Evolutionary conservation across 2,888 invertebrate species (phyloP), one percentile per base, ranked within the genome.

Genomic region (Magallana nippona): DNA sequence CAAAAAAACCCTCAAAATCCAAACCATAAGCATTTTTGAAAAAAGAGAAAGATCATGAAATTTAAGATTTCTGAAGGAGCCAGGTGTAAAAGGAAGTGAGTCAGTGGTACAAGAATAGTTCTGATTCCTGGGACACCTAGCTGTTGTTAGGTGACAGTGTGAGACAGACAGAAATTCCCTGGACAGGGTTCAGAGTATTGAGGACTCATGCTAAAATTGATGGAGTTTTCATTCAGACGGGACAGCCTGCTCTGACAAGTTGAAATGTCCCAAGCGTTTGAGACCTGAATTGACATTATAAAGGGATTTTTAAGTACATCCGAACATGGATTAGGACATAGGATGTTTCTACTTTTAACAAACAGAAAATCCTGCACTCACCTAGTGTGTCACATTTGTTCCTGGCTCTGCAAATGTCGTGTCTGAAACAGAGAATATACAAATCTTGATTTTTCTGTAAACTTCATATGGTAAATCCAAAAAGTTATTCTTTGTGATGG

Each of bases 341-440:
- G 11, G 71, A 71, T 32, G 13, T 27, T 71, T 32, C 32, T 27
- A 15, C 15, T 71, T 71, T 71, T 44, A 44, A 44, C 44, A 44
- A 44, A 5, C n/a, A 60, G 17, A 60, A 78, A 44, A 55, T 15
- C 11, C 44, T 44, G 13, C 56, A 89, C 93, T 92, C 91, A 94
- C 94, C 95, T 86, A 95, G 90, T 17, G 95, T 95, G 90, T 95
- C 95, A 91, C 95, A 95, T 89, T 95, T 95, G 85, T 94, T 93
- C 58, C 93, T 92, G 17, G 95, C 93, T 89, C 95, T 95, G 92
- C 97, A 97, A 88, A 97, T 96, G 91, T 96, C 96, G 94, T 96
- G 96, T 91, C 97, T 97, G 93, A 94, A 92, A 91, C 87, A 71
- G 86, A 86, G 82, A 82, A 83, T 60, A 60, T n/a, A 10, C 19